Conservation (phyloP, 2,888 invertebrate species). For the Seira ritae region DNA sequence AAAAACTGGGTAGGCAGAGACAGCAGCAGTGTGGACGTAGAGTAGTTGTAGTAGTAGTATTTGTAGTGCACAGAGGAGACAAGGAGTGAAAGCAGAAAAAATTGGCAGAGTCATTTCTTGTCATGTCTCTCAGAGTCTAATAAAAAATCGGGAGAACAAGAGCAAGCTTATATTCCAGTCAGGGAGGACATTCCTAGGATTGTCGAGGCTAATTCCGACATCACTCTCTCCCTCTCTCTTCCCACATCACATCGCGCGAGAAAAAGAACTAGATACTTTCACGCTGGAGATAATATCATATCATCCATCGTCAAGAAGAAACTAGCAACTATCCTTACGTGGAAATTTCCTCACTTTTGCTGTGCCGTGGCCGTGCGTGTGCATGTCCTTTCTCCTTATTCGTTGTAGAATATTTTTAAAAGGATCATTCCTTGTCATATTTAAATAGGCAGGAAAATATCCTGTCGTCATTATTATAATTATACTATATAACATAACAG, state of each 20-base stretch:
- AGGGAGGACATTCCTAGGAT: conserved; percentile 65
- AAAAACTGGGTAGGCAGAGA: neutral
- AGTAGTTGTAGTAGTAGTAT: conserved; percentile 9
- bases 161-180: conserved; percentile 57
- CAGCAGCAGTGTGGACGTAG: conserved; percentile 32
- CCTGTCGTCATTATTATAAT: too few relatives aligned
- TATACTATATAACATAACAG: too few relatives aligned
- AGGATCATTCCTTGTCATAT: too few relatives aligned
- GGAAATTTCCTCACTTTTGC: neutral
- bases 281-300: conserved; percentile 34
- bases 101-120: conserved; percentile 68
- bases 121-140: conserved; percentile 62
- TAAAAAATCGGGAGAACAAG: conserved; percentile 56
- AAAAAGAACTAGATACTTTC: conserved; percentile 32
- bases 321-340: neutral
- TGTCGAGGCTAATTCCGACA: conserved; percentile 62
- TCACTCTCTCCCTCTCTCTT: conserved; percentile 43
- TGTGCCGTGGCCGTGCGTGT: neutral
- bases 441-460: too few relatives aligned
- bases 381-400: too few relatives aligned
- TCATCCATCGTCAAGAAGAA: too few relatives aligned
- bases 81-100: conserved; percentile 48
- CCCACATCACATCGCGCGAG: too few relatives aligned
- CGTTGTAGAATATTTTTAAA: too few relatives aligned
- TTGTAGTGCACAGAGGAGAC: neutral